Conservation (phyloP, 1,140 invertebrate species). For the Leptinotarsa defecta region DNA sequence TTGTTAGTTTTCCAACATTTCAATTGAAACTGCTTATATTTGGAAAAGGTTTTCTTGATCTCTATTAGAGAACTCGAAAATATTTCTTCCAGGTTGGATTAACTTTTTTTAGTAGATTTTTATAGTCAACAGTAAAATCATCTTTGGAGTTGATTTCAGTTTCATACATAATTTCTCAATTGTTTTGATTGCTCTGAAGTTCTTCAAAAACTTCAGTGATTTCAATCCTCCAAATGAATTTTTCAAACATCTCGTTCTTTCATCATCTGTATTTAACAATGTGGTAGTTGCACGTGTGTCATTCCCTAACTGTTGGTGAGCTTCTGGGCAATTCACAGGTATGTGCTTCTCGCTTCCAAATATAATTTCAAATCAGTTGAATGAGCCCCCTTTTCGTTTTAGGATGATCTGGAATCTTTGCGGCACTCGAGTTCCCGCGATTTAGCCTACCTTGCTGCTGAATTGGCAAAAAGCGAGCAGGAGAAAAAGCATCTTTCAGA, state of each 20-base stretch:
- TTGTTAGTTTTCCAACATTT: background rate
- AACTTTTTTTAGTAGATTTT: too few species aligned
- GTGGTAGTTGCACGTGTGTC: constrained; percentile 12
- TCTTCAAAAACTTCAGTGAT: too few species aligned
- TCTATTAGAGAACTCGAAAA: too few species aligned
- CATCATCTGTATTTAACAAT: background rate
- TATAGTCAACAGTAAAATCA: too few species aligned
- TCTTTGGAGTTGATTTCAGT: too few species aligned
- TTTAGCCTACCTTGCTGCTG: constrained; percentile 62
- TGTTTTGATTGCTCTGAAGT: too few species aligned
- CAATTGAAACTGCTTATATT: too few species aligned
- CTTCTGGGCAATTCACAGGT: constrained; percentile 44
- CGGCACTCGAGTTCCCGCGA: constrained; percentile 68
- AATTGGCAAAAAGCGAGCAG: constrained; percentile 67
- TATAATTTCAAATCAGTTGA: background rate
- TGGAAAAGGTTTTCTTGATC: too few species aligned
- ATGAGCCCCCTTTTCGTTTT: constrained; percentile 37
- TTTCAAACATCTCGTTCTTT: too few species aligned
- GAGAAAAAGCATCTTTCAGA: constrained; percentile 68
- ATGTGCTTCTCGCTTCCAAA: constrained; percentile 43
- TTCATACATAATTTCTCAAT: too few species aligned
- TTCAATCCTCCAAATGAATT: too few species aligned
- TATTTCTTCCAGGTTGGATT: too few species aligned
- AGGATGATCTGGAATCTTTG: constrained; percentile 72
- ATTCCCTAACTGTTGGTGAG: constrained; percentile 34